A percentile compares a stretch with the other conserved stretches of the same genome.
Conservation (phyloP, 2,797 vertebrate species). For the Malacoctenus gilli region DNA sequence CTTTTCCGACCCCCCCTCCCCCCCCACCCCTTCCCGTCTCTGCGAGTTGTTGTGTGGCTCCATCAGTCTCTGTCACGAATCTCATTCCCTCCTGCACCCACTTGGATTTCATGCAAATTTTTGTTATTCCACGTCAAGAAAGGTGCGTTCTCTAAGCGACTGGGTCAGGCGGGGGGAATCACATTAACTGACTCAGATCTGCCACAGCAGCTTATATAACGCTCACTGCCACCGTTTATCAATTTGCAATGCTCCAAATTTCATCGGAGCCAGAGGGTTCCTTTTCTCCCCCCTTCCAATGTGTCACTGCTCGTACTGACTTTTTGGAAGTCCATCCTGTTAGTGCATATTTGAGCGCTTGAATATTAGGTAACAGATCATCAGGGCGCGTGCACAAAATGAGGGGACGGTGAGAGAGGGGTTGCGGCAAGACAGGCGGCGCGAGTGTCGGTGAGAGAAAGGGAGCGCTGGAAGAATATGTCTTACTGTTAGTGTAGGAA, state of each 20-base stretch:
- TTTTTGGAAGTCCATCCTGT: conserved; percentile 2
- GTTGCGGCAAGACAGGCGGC: too few species aligned
- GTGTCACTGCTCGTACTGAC: conserved; percentile 12
- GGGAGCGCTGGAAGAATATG: conserved; percentile 10
- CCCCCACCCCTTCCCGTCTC: too few species aligned
- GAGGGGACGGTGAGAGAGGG: too few species aligned
- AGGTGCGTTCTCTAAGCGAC: conserved; percentile 49
- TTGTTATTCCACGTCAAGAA: conserved; percentile 58
- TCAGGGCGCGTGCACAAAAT: neutral
- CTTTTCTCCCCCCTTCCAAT: neutral
- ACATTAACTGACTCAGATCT: conserved; percentile 57
- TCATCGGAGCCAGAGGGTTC: conserved; percentile 8
- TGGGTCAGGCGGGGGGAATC: conserved; percentile 51
- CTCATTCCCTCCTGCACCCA: conserved; percentile 44
- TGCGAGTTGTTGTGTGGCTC: conserved; percentile 24
- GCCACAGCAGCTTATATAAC: conserved; percentile 47
- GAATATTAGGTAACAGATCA: too few species aligned
- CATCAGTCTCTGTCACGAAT: conserved; percentile 45
- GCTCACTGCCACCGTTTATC: conserved; percentile 43
- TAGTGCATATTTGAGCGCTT: conserved; percentile 25
- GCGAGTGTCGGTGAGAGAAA: too few species aligned
- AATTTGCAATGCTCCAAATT: conserved; percentile 46
- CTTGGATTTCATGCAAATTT: conserved; percentile 63
- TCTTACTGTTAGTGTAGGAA: conserved; percentile 2
- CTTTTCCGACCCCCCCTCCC: conserved; percentile 9